phyloP scores from a whole-genome alignment of 2,888 invertebrate species.

The Meandrusa payeni region DNA sequence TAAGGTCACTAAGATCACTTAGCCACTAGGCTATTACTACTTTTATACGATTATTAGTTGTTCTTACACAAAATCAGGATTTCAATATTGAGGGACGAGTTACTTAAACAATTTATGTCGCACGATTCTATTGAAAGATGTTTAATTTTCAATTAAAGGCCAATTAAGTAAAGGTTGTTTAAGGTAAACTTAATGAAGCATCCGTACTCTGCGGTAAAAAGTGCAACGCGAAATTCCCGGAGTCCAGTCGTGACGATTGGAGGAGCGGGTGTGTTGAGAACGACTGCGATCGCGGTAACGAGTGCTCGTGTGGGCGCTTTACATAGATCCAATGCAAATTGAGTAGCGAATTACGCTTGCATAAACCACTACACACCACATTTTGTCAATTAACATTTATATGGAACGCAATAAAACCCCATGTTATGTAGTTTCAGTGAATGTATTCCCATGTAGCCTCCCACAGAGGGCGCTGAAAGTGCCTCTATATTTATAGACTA shows the following conservation, averaged over 20 bases:
- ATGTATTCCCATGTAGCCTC: slow-evolving; percentile 39
- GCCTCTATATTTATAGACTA: slow-evolving; percentile 28
- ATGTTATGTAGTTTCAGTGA: slow-evolving; percentile 36
- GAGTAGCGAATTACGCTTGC: slow-evolving; percentile 57
- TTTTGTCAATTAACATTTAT: slow-evolving; percentile 68
- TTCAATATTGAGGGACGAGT: no score
- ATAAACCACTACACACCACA: slow-evolving; percentile 49
- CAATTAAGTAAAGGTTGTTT: slow-evolving; percentile 13
- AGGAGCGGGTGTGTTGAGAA: slow-evolving; percentile 38
- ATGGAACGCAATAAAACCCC: slow-evolving; percentile 36
- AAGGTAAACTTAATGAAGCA: slow-evolving; percentile 18
- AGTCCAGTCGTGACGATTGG: slow-evolving; percentile 55
- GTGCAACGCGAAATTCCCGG: slow-evolving; percentile 39
- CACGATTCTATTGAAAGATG: slow-evolving; percentile 7
- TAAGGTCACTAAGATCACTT: no score
- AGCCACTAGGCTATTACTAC: no score
- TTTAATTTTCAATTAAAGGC: slow-evolving; percentile 12
- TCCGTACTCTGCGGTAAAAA: slow-evolving; percentile 25
- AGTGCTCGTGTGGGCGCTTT: slow-evolving; percentile 59
- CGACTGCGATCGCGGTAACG: slow-evolving; percentile 52
- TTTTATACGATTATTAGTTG: no score
- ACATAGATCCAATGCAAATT: slow-evolving; percentile 71
- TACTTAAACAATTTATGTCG: slow-evolving; percentile 3
- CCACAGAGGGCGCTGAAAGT: slow-evolving; percentile 32
- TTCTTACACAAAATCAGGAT: no score